phyloP scores from a whole-genome alignment of 2,797 vertebrate species.

The Ciconia nigra region DNA sequence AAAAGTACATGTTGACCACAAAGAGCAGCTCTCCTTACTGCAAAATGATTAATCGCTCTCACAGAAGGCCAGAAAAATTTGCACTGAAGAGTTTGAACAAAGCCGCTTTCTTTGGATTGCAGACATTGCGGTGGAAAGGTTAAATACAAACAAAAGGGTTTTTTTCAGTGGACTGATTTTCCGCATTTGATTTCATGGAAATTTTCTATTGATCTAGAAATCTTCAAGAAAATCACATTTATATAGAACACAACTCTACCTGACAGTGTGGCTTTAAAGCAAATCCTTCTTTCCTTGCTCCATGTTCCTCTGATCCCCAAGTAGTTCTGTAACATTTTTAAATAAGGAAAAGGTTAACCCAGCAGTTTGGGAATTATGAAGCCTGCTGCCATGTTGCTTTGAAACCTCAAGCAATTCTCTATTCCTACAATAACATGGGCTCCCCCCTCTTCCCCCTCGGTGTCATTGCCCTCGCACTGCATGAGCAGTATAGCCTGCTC shows the following conservation, averaged over 20 bases:
- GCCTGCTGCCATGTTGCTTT: not conserved
- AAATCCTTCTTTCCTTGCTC: not conserved
- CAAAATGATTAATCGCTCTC: not conserved
- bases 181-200: not conserved
- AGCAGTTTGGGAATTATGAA: not conserved
- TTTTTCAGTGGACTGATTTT: not conserved
- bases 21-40: not conserved
- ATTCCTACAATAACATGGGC: not conserved
- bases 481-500: not conserved
- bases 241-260: not conserved
- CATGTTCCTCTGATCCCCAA: not conserved
- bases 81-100: not conserved
- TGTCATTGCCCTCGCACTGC: not conserved
- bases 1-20: slow-evolving; percentile 1
- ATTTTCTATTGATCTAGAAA: not conserved
- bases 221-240: not conserved
- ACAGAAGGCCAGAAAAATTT: not conserved
- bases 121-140: not conserved
- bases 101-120: not conserved
- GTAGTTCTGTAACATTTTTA: not conserved
- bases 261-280: not conserved
- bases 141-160: not conserved
- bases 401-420: not conserved
- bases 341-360: not conserved
- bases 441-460: accelerated